Conservation (phyloP, 2,113 vertebrate species). For the Aptenodytes forsteri region DNA sequence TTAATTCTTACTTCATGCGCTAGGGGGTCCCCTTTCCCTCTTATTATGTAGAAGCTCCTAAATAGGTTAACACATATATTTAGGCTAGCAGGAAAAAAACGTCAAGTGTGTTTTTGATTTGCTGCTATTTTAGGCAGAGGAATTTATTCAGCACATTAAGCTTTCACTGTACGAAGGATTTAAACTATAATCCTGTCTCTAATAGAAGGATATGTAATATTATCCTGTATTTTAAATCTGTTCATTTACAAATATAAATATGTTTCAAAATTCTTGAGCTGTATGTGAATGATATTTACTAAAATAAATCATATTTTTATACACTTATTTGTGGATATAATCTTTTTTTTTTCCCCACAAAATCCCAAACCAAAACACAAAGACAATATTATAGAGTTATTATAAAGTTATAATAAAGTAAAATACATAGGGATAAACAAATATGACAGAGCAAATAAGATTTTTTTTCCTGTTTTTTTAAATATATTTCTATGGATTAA, state of each 20-base stretch:
- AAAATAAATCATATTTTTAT: not conserved
- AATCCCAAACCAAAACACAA: not conserved
- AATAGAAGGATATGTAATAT: not conserved
- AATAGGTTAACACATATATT: not conserved
- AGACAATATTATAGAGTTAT: not conserved
- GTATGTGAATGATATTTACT: not conserved
- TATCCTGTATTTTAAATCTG: not conserved
- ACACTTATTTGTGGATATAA: not conserved
- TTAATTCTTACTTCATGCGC: slow-evolving; percentile 44
- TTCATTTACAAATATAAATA: not conserved
- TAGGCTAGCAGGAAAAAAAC: not conserved
- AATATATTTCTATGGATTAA: not conserved
- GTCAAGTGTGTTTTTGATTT: not conserved
- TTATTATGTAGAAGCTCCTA: not conserved
- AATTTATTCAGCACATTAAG: not conserved
- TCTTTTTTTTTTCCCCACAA: rapidly evolving
- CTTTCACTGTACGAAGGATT: not conserved
- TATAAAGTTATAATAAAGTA: not conserved
- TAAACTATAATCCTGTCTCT: not conserved
- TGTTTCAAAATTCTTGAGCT: not conserved
- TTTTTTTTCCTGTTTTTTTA: not conserved
- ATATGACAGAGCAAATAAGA: not conserved
- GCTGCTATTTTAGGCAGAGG: not conserved
- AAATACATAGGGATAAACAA: not conserved
- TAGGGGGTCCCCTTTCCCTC: slow-evolving; percentile 71